Evolutionary conservation across 1,140 invertebrate species (phyloP), one percentile per base, ranked within the genome.

Genomic region (Zaprionus ghesquierei): DNA sequence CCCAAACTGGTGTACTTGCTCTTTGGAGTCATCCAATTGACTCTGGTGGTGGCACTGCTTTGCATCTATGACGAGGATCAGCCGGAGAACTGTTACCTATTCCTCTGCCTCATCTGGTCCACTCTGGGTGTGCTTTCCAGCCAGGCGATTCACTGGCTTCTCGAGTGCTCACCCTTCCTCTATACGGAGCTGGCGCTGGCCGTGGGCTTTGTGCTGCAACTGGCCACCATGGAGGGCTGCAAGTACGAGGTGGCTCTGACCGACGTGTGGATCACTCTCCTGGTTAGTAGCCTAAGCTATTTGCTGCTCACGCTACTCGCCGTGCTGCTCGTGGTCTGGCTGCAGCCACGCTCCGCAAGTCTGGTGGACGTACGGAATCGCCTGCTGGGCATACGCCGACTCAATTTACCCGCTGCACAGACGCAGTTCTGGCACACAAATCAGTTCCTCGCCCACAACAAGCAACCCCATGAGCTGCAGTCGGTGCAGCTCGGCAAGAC

Each of bases 401-500:
- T 75, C n/a, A 56, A 81, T 15, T 25, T 54, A 6, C 41, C 77
- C 0, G 56, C 61, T 12, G 74, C 72, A 6, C 84, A 89, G 46
- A 85, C 77, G 5, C 80, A 90, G 10, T 78, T 91, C 49, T 91
- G 80, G 82, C 78, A 87, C 50, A 79, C 90, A 9, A 91, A 91
- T 56, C 84, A 89, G 35, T 91, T 90, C 29, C 54, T 91, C 18
- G 87, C 81, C 33, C 90, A 91, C 64, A 66, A 90, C 38, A 81
- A 87, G 27, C 77, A 76, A n/a, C 66, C 90, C n/a, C 63, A 80
- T 13, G 86, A 90, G 44, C 46, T 90, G 33, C 79, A 76, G 29
- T 58, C 73, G 22, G 77, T 91, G 1, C 75, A 77, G 12, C 51
- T 91, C 70, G 86, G 41, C 50, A 80, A 63, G 49, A 72, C 69